Conservation (phyloP, 2,797 vertebrate genomes). For the Peromyscus aztecus region DNA sequence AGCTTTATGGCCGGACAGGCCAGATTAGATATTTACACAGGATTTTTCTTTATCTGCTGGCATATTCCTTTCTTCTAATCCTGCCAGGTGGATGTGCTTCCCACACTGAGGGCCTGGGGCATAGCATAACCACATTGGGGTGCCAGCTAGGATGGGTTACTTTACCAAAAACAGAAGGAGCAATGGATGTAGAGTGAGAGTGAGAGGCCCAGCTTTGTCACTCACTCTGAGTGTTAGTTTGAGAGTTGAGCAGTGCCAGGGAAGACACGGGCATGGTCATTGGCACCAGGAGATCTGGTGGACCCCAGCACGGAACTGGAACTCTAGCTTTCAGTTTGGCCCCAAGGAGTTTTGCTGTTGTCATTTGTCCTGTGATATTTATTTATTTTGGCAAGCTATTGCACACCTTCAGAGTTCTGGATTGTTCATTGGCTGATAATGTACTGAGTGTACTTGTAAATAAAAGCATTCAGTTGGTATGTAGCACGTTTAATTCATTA, state of each 20-base stretch:
- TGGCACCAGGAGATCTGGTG: background rate
- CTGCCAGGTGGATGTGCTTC: conserved; percentile 67
- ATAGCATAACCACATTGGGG: background rate
- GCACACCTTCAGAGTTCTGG: conserved; percentile 21
- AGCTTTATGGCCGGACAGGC: conserved; percentile 73
- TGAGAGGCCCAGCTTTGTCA: conserved; percentile 55
- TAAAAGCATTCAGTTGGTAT: background rate
- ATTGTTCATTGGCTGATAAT: conserved; percentile 30
- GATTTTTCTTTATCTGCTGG: conserved; percentile 74
- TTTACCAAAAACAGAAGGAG: conserved; percentile 69
- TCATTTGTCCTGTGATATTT: conserved; percentile 4
- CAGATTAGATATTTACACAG: conserved; percentile 70
- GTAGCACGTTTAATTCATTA: background rate
- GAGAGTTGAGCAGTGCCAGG: conserved; percentile 39
- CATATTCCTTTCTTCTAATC: conserved; percentile 58
- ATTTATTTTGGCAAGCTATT: conserved; percentile 61
- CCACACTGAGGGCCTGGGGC: background rate
- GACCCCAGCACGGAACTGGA: background rate
- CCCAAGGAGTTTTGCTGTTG: background rate
- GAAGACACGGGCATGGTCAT: background rate
- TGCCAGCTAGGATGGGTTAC: conserved; percentile 25
- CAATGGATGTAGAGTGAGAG: conserved; percentile 58
- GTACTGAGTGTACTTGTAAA: conserved; percentile 49
- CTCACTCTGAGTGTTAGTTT: conserved; percentile 36
- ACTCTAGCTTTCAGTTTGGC: conserved; percentile 33